phyloP scores from a whole-genome alignment of 1,140 invertebrate genomes.

The Thaumatotibia leucotreta region DNA sequence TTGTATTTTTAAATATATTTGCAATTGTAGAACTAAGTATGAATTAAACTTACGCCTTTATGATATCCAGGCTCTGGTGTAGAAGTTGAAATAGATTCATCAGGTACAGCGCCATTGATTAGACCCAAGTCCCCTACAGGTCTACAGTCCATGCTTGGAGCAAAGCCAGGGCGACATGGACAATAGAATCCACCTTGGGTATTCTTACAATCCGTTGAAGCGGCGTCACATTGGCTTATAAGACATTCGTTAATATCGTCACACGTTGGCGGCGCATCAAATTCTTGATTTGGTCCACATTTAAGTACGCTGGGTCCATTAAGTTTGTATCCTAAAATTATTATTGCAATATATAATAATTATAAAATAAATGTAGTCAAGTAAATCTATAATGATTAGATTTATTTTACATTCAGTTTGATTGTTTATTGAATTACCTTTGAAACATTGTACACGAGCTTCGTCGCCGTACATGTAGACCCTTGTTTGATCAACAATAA shows the following conservation, averaged over 20 bases:
- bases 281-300: slow-evolving; percentile 91
- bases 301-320: slow-evolving; percentile 87
- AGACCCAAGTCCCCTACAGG: slow-evolving; percentile 92
- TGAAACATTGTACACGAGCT: slow-evolving; percentile 93
- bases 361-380: too few species aligned
- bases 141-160: slow-evolving; percentile 91
- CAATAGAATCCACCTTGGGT: slow-evolving; percentile 94
- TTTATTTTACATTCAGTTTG: not conserved
- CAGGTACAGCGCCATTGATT: slow-evolving; percentile 92
- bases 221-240: slow-evolving; percentile 91
- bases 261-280: slow-evolving; percentile 90
- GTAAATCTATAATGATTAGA: too few species aligned
- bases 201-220: slow-evolving; percentile 94
- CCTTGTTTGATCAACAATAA: slow-evolving; percentile 85
- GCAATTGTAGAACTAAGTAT: too few species aligned
- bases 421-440: slow-evolving; percentile 79
- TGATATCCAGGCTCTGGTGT: slow-evolving; percentile 87
- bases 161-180: slow-evolving; percentile 90
- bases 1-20: too few species aligned
- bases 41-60: slow-evolving; percentile 83
- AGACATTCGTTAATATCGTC: slow-evolving; percentile 96
- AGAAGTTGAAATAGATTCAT: slow-evolving; percentile 92
- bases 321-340: slow-evolving; percentile 55
- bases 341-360: slow-evolving; percentile 5
- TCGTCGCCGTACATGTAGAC: slow-evolving; percentile 93